Conservation (phyloP, 2,113 vertebrate genomes). For the Brachyistius frenatus region DNA sequence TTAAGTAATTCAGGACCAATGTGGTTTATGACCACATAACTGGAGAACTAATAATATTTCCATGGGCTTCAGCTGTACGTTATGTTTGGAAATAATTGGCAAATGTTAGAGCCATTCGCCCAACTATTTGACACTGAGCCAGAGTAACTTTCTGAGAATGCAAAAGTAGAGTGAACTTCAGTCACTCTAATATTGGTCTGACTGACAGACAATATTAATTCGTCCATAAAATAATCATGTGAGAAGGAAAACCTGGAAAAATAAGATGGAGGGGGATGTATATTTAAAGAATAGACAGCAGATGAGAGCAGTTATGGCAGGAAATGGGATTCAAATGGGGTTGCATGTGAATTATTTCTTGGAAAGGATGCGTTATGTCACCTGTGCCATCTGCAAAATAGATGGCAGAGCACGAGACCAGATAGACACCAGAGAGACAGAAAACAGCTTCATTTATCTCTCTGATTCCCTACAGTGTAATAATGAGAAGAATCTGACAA, state of each 20-base stretch:
- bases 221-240: slow-evolving; percentile 8
- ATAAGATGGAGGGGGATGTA: background rate
- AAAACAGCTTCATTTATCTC: background rate
- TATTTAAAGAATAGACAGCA: background rate
- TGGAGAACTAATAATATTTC: background rate
- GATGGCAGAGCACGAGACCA: background rate
- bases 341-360: background rate
- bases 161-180: slow-evolving; percentile 2
- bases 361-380: background rate
- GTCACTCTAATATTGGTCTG: background rate
- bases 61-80: background rate
- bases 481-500: background rate
- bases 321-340: background rate
- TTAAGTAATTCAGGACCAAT: no score
- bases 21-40: no score
- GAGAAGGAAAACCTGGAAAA: background rate
- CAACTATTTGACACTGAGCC: background rate
- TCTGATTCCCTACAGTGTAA: background rate
- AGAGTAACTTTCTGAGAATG: slow-evolving; percentile 2
- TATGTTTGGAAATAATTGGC: no score
- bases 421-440: background rate
- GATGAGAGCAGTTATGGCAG: background rate
- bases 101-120: background rate
- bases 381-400: background rate
- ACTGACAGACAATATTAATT: background rate